Conservation (phyloP, 2,888 invertebrate genomes). For the Xestia sexstrigata region DNA sequence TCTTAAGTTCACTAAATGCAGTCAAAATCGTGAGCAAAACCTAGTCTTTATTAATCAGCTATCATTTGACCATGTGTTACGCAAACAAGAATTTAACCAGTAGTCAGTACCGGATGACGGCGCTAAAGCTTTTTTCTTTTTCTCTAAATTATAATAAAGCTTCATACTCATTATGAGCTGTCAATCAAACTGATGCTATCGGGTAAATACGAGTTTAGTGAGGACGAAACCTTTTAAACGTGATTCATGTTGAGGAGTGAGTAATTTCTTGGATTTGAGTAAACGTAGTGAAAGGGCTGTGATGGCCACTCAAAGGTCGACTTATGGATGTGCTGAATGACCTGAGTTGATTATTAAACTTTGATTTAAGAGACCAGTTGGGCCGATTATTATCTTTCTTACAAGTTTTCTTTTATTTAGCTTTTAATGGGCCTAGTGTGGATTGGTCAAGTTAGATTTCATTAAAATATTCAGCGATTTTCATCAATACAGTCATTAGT, state of each 20-base stretch:
- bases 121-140: conserved; percentile 72
- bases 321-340: conserved; percentile 14
- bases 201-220: conserved; percentile 62
- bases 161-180: conserved; percentile 78
- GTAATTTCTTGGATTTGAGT: conserved; percentile 56
- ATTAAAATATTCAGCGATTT: background rate
- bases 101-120: conserved; percentile 76
- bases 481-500: background rate
- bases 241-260: conserved; percentile 54
- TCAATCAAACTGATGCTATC: conserved; percentile 80
- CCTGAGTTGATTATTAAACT: background rate
- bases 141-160: conserved; percentile 79
- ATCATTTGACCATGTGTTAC: conserved; percentile 75
- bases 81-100: conserved; percentile 82
- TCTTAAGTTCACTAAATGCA: background rate
- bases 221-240: conserved; percentile 63
- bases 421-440: background rate
- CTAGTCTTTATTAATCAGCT: conserved; percentile 67
- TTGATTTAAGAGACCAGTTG: background rate
- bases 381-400: background rate
- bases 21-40: conserved; percentile 21
- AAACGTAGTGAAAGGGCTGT: conserved; percentile 60
- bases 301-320: conserved; percentile 38
- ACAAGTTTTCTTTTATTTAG: background rate
- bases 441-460: no score